These are phyloP conservation scores for Drosophila obscura DNA, from an alignment of 1,140 invertebrate genomes.

Conservation along the genomic window DNA sequence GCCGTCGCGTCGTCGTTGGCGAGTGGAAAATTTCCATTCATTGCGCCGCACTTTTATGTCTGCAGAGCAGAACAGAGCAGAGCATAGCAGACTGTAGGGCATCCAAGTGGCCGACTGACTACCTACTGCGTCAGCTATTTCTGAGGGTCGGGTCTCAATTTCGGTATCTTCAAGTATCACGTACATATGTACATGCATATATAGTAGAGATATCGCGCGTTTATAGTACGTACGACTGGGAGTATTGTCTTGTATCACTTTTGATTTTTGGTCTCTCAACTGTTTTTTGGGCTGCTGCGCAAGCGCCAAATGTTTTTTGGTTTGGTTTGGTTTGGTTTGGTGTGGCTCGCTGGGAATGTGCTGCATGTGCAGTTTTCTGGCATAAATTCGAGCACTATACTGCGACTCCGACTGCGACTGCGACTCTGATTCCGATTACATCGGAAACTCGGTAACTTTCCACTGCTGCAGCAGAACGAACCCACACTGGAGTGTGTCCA, in stretches of 20 bases:
- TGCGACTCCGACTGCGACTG: background rate
- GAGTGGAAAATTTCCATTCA: conserved; percentile 72
- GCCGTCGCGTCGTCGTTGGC: too few relatives aligned
- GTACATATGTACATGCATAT: too few relatives aligned
- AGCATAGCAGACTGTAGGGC: conserved; percentile 16
- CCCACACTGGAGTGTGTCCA: conserved; percentile 8
- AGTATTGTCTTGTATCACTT: background rate
- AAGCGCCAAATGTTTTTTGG: conserved; percentile 35
- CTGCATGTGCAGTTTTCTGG: conserved; percentile 14
- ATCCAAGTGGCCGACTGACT: conserved; percentile 47
- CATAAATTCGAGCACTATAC: conserved; percentile 24
- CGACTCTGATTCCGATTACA: conserved; percentile 6
- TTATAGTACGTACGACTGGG: conserved; percentile 26
- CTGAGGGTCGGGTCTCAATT: conserved; percentile 58
- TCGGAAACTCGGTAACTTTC: conserved; percentile 45
- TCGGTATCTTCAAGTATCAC: conserved; percentile 1
- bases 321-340: background rate
- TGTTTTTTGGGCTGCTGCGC: conserved; percentile 46
- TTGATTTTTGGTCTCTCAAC: conserved; percentile 1
- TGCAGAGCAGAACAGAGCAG: conserved; percentile 5
- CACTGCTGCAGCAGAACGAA: conserved; percentile 17
- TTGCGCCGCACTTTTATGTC: conserved; percentile 43
- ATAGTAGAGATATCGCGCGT: background rate
- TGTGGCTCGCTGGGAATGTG: background rate
- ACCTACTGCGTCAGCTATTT: conserved; percentile 71